Base-by-base conservation (phyloP, 2,797 vertebrate species). In the Acanthurus tractus region DNA sequence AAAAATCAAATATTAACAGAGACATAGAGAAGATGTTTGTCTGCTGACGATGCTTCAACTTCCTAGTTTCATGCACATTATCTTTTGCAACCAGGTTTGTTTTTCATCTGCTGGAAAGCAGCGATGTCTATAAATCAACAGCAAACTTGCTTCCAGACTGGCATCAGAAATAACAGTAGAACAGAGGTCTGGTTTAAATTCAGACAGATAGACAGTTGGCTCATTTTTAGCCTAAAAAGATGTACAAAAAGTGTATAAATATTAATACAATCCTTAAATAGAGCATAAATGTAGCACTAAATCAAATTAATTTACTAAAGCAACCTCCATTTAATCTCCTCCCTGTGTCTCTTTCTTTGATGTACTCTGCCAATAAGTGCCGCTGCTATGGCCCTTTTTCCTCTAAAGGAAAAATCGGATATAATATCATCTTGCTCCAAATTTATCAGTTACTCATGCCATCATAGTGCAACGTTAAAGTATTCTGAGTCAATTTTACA, bases 351-450 rank as follows among this genome's bases (percentile, higher is more conserved):
- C 45, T 20, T 34, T 40, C 36, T 72, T 73, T 78, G 40, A 72
- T 70, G 68, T 56, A 45, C 40, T 10, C 5, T 52, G 63, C 57
- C 48, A 76, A 82, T 63, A 64, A 71, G 63, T 69, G 2, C 76
- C 38, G 22, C 62, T 61, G 64, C 64, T 77, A 69, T 78, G 68
- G 48, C 49, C 63, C 59, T 61, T 73, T 83, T 79, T 75, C 1
- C 36, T 54, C 38, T 44, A 34, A 15, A 73, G 56, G 1, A 69
- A 40, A 79, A 67, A 38, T 15, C 15, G 5, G 63, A 78, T 62
- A 70, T 57, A 63, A 62, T 63, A 69, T 45, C 54, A 56, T 76
- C 55, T 62, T 61, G 36, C n/a, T 54, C 70, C 46, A 72, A 23
- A 76, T 79, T 76, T 54, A 70, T 77, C 42, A 76, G 42, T 52